Conservation (phyloP, 2,888 invertebrate species). For the Orthosia incerta region DNA sequence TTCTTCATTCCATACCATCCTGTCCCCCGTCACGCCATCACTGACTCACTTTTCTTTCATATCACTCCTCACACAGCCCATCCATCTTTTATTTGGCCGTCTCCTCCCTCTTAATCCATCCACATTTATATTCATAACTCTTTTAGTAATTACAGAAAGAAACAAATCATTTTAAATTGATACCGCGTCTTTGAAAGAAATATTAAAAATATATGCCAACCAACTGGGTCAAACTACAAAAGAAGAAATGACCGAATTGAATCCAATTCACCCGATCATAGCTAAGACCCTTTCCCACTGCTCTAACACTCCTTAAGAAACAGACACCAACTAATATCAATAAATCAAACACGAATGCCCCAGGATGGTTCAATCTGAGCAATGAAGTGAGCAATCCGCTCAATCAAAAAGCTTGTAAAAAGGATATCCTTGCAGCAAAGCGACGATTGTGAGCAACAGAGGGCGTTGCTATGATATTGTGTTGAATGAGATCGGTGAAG, state of each 20-base stretch:
- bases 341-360: constrained; percentile 52
- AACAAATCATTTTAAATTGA: not conserved
- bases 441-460: constrained; percentile 62
- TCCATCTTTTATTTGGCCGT: no score
- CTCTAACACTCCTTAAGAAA: constrained; percentile 18
- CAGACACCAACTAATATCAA: constrained; percentile 27
- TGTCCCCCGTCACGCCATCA: no score
- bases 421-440: constrained; percentile 78
- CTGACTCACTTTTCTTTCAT: no score
- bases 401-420: constrained; percentile 80
- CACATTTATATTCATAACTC: no score
- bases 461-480: constrained; percentile 78
- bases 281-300: not conserved
- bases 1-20: no score
- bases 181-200: not conserved
- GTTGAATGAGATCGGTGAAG: constrained; percentile 58
- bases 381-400: constrained; percentile 78
- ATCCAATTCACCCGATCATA: constrained; percentile 15
- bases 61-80: no score
- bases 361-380: constrained; percentile 71
- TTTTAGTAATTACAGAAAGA: no score
- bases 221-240: not conserved
- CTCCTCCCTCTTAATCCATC: no score
- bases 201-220: not conserved
- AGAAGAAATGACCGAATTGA: not conserved